phyloP scores from a whole-genome alignment of 2,797 vertebrate genomes.

The Vespertilio murinus region DNA sequence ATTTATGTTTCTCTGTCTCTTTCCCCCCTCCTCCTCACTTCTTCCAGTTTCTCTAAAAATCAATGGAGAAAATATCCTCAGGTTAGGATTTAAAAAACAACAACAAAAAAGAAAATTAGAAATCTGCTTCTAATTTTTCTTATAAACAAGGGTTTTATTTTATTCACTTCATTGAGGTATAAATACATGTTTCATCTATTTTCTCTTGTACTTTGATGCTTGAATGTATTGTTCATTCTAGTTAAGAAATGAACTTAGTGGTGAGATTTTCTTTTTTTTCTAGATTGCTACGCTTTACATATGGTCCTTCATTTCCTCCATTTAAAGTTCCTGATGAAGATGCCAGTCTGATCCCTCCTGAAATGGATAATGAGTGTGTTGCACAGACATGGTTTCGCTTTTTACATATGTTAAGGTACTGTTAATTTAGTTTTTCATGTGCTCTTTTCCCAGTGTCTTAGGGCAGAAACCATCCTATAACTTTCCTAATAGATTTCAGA shows the following conservation, averaged over 20 bases:
- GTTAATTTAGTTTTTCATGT: slow-evolving; percentile 12
- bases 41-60: too few species aligned
- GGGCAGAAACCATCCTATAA: neutral
- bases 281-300: slow-evolving; percentile 92
- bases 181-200: too few species aligned
- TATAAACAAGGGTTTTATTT: too few species aligned
- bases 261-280: slow-evolving; percentile 62
- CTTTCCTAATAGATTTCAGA: neutral
- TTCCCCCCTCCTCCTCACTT: too few species aligned
- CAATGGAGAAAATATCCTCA: too few species aligned
- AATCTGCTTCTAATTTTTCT: too few species aligned
- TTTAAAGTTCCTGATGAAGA: slow-evolving; percentile 95
- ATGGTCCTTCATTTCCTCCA: slow-evolving; percentile 91
- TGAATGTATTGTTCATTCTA: slow-evolving; percentile 23
- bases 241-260: slow-evolving; percentile 47
- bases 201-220: neutral
- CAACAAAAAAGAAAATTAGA: too few species aligned
- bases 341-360: slow-evolving; percentile 90
- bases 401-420: slow-evolving; percentile 95
- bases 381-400: slow-evolving; percentile 96
- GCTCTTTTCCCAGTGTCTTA: neutral
- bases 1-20: too few species aligned
- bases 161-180: too few species aligned
- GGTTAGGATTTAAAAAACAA: too few species aligned
- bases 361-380: slow-evolving; percentile 93